Evolutionary conservation across 64 coral and sea anemone genomes (phyloP).

Genomic region (Trachythela sp.): DNA sequence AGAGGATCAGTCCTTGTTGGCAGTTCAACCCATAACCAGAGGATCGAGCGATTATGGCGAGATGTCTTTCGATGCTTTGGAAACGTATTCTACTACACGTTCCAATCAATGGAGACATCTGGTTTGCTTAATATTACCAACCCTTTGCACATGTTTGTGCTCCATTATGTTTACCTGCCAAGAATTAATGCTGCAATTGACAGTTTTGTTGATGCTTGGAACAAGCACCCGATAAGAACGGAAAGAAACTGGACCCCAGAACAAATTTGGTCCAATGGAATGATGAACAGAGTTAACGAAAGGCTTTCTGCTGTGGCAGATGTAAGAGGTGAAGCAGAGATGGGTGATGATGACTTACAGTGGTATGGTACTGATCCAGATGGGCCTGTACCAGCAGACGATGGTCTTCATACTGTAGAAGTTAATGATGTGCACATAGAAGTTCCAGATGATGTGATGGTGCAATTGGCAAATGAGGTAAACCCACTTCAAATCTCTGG

Average conservation of each 20-base stretch:
- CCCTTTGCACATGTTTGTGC: neutral
- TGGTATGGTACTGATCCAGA: slow-evolving; percentile 52
- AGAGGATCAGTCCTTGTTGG: slow-evolving; percentile 33
- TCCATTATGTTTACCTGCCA: neutral
- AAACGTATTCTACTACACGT: slow-evolving; percentile 53
- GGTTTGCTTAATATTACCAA: neutral
- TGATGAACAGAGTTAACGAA: slow-evolving; percentile 39
- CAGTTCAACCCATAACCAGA: slow-evolving; percentile 43
- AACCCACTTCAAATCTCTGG: slow-evolving; percentile 27
- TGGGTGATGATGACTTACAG: slow-evolving; percentile 24
- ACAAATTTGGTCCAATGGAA: slow-evolving; percentile 52
- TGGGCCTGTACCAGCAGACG: slow-evolving; percentile 41
- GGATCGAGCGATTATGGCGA: slow-evolving; percentile 46
- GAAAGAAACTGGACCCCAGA: slow-evolving; percentile 48
- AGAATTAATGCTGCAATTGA: neutral
- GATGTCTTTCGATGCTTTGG: slow-evolving; percentile 45
- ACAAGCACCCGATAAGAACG: slow-evolving; percentile 49
- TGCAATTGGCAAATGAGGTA: slow-evolving; percentile 18
- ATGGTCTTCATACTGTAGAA: slow-evolving; percentile 35
- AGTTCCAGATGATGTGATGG: slow-evolving; percentile 25
- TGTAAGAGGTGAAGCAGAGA: slow-evolving; percentile 11
- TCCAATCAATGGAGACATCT: slow-evolving; percentile 19
- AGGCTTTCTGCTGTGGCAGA: slow-evolving; percentile 26
- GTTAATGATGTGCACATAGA: slow-evolving; percentile 31
- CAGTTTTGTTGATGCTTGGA: slow-evolving; percentile 41